phyloP scores from a whole-genome alignment of 2,888 invertebrate species.

The Lymantria monacha region DNA sequence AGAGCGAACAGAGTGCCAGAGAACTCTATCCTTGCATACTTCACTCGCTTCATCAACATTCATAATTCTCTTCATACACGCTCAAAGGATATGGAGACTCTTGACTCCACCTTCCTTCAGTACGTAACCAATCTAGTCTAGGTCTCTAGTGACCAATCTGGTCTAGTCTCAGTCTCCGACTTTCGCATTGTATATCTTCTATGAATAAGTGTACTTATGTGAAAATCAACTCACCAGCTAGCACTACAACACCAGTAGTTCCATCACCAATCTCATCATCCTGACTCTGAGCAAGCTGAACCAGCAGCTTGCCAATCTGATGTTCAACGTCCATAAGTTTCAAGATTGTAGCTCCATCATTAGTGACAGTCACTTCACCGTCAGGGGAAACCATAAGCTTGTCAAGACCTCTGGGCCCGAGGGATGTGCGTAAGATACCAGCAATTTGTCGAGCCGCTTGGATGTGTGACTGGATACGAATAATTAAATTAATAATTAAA shows the following conservation, averaged over 20 bases:
- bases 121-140: too few relatives aligned
- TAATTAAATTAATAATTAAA: neutral
- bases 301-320: conserved; percentile 98
- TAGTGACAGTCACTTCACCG: conserved; percentile 98
- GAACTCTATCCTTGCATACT: too few relatives aligned
- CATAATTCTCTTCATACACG: too few relatives aligned
- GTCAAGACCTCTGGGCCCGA: conserved; percentile 98
- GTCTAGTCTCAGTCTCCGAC: too few relatives aligned
- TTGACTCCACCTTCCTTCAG: too few relatives aligned
- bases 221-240: conserved; percentile 76
- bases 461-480: conserved; percentile 92
- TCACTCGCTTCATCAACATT: too few relatives aligned
- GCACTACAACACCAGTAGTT: conserved; percentile 97
- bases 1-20: too few relatives aligned
- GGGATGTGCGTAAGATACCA: conserved; percentile 93
- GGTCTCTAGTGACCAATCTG: too few relatives aligned
- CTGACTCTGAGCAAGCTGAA: conserved; percentile 98
- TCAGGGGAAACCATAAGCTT: conserved; percentile 98
- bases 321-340: conserved; percentile 99
- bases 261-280: conserved; percentile 99
- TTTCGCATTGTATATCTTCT: too few relatives aligned
- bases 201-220: too few relatives aligned
- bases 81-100: too few relatives aligned
- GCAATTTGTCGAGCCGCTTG: conserved; percentile 97
- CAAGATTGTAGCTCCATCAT: conserved; percentile 99